These are phyloP conservation scores for Aspiorhynchus laticeps DNA, from an alignment of 2,113 vertebrate genomes.

Conservation along the genomic window DNA sequence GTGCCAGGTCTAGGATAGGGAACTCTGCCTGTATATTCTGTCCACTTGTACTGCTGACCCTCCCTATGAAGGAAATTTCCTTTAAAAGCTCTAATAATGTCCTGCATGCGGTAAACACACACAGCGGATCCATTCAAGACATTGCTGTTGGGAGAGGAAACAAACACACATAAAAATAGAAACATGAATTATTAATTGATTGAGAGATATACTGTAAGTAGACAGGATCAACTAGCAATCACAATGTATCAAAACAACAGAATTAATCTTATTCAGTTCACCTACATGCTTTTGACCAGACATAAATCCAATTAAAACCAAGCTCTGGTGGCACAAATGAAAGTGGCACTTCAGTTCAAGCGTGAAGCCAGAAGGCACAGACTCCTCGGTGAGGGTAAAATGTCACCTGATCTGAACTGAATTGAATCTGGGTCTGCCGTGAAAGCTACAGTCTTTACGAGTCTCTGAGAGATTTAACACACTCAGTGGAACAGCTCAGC, in stretches of 20 bases:
- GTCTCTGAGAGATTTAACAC: constrained; percentile 16
- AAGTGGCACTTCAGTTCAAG: not conserved
- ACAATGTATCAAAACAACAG: not conserved
- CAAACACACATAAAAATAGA: constrained; percentile 16
- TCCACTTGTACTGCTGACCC: constrained; percentile 81
- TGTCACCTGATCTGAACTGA: not conserved
- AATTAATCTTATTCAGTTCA: not conserved
- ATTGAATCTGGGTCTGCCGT: not conserved
- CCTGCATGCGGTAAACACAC: constrained; percentile 81
- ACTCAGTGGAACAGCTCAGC: not conserved
- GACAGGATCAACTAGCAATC: not conserved
- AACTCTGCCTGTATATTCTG: constrained; percentile 77
- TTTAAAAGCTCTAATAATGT: constrained; percentile 78
- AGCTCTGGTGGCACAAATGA: constrained; percentile 7
- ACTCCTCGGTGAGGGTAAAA: not conserved
- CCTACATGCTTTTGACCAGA: not conserved
- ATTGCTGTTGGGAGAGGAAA: constrained; percentile 66
- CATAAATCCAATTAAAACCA: not conserved
- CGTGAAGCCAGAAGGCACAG: not conserved
- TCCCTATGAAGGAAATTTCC: constrained; percentile 82
- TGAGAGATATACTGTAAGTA: not conserved
- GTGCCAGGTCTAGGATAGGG: constrained; percentile 83
- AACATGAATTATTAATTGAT: not conserved
- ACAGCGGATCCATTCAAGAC: constrained; percentile 81
- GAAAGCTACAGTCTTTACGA: not conserved